A percentile compares a stretch with the other conserved stretches of the same genome.
Evolutionary conservation across 2,888 invertebrate genomes (phyloP).

Genomic region (Melikaiella ostensackeni): DNA sequence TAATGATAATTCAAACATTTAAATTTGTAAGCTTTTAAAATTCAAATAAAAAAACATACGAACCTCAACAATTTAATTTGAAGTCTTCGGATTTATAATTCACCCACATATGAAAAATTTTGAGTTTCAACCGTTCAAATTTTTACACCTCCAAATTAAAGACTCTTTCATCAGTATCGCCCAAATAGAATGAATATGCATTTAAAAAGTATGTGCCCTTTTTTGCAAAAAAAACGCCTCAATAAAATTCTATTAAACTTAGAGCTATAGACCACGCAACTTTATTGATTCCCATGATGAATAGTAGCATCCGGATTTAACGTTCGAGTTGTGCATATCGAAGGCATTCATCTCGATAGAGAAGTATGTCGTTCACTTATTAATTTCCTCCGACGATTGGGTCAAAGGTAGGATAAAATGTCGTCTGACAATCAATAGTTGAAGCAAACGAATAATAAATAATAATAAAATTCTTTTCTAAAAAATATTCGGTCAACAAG

Average conservation of each 20-base stretch:
- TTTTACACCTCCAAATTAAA: too few relatives aligned
- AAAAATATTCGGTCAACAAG: too few relatives aligned
- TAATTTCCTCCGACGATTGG: neutral
- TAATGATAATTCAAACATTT: neutral
- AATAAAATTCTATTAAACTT: neutral
- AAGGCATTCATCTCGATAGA: constrained; percentile 26
- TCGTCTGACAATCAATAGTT: neutral
- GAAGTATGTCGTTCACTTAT: constrained; percentile 16
- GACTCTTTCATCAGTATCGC: too few relatives aligned
- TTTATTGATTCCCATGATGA: constrained; percentile 1
- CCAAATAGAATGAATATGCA: too few relatives aligned
- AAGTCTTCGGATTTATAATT: too few relatives aligned
- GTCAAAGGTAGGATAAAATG: constrained; percentile 10
- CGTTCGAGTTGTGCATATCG: neutral
- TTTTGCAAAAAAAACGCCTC: too few relatives aligned
- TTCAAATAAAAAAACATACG: too few relatives aligned
- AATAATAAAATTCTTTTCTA: too few relatives aligned
- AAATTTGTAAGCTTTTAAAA: neutral
- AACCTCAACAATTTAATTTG: neutral
- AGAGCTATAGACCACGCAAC: neutral
- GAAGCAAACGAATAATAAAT: neutral
- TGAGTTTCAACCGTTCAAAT: too few relatives aligned
- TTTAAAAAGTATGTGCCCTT: too few relatives aligned
- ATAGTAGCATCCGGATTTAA: neutral
- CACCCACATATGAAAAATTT: too few relatives aligned